Percentiles rank a stretch among this genome's conserved stretches.
phyloP scores from a whole-genome alignment of 2,888 invertebrate genomes.

The Hydriomena furcata region DNA sequence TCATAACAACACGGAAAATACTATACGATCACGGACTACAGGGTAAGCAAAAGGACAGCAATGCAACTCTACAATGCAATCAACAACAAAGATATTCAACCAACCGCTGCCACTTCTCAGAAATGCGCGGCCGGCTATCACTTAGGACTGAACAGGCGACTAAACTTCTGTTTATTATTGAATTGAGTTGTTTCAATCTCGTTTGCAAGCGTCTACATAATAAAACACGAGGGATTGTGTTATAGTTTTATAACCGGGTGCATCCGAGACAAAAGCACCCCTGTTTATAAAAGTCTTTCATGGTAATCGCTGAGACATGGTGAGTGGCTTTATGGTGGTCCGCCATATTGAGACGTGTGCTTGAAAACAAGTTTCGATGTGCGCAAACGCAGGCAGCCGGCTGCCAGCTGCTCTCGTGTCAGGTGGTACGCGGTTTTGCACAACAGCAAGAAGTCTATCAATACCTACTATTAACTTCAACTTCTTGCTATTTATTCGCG shows the following conservation, averaged over 20 bases:
- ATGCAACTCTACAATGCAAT: constrained; percentile 50
- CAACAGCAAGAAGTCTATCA: constrained; percentile 52
- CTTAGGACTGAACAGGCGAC: constrained; percentile 30
- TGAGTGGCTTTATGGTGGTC: constrained; percentile 48
- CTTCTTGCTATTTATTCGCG: constrained; percentile 20
- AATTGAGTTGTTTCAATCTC: constrained; percentile 38
- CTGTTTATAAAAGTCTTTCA: constrained; percentile 36
- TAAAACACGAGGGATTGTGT: no score
- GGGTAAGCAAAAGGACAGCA: constrained; percentile 62
- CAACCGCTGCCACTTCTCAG: constrained; percentile 54
- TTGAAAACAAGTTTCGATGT: constrained; percentile 76
- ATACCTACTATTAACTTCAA: constrained; percentile 27
- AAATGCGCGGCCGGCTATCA: constrained; percentile 39
- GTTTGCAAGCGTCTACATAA: constrained; percentile 41
- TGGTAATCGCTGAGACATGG: constrained; percentile 38
- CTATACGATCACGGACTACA: constrained; percentile 63
- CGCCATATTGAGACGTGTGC: constrained; percentile 70
- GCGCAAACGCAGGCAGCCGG: constrained; percentile 71
- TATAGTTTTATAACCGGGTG: constrained; percentile 21
- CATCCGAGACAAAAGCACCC: constrained; percentile 21
- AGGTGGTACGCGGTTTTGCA: constrained; percentile 75
- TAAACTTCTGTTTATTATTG: constrained; percentile 30
- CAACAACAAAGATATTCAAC: constrained; percentile 51
- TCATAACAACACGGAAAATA: constrained; percentile 58
- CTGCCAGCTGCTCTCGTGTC: constrained; percentile 76